phyloP scores from a whole-genome alignment of 2,113 vertebrate genomes.

The Megalops atlanticus region DNA sequence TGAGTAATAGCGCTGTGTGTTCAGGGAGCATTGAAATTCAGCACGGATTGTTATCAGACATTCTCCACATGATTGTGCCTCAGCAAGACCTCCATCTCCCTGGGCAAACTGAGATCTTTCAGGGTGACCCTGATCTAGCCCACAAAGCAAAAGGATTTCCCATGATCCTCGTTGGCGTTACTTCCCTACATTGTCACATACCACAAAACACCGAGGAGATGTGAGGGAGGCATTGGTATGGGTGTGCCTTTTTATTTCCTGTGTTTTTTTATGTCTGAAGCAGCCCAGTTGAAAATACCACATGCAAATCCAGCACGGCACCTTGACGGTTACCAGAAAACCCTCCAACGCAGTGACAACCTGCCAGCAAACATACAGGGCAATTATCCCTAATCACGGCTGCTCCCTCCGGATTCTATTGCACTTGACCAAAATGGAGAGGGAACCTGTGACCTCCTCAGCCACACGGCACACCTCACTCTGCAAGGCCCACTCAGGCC shows the following conservation, averaged over 20 bases:
- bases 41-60: neutral
- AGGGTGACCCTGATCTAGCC: neutral
- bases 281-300: neutral
- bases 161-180: neutral
- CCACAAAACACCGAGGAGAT: neutral
- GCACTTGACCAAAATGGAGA: no score
- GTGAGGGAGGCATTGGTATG: neutral
- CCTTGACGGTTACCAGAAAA: neutral
- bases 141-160: neutral
- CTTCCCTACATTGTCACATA: neutral
- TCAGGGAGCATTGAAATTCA: no score
- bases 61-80: neutral
- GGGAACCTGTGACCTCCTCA: no score
- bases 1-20: no score
- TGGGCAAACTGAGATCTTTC: neutral
- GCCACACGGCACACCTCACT: no score
- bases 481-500: no score
- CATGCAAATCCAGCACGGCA: neutral
- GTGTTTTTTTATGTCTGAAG: neutral
- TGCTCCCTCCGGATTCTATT: neutral
- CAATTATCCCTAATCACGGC: neutral
- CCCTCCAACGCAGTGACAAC: neutral
- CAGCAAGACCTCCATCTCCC: neutral
- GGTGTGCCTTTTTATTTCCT: neutral
- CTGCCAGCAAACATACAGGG: neutral